Evolutionary conservation across 1,140 invertebrate genomes (phyloP).

Genomic region (Drosophila saltans): DNA sequence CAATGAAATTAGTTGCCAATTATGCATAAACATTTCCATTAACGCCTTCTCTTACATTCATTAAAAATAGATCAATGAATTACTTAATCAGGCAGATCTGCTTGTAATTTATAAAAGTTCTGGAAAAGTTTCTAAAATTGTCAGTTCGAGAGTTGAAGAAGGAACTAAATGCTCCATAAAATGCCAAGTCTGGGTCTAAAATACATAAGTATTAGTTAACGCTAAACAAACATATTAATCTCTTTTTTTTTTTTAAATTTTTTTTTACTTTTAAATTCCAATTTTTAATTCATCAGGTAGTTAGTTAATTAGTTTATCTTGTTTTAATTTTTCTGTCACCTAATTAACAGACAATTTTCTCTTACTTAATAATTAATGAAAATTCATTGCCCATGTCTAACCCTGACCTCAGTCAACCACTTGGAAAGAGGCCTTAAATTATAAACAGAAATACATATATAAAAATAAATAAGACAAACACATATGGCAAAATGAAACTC

Average conservation of each 20-base stretch:
- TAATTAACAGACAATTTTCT: neutral
- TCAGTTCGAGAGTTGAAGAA: too few species aligned
- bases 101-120: too few species aligned
- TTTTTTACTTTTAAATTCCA: too few species aligned
- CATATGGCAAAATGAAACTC: conserved; percentile 10
- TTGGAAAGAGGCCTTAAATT: conserved; percentile 10
- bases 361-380: conserved; percentile 8
- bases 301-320: neutral
- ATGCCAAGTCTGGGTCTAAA: too few species aligned
- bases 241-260: too few species aligned
- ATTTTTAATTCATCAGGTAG: too few species aligned
- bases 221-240: too few species aligned
- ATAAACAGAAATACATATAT: neutral
- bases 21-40: neutral
- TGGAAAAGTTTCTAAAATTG: too few species aligned
- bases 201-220: too few species aligned
- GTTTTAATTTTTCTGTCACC: neutral
- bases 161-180: too few species aligned
- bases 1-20: neutral
- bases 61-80: neutral
- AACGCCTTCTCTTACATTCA: neutral
- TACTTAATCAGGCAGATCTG: too few species aligned
- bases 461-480: neutral
- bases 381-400: neutral
- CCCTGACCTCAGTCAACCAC: conserved; percentile 19